phyloP scores from a whole-genome alignment of 1,140 invertebrate genomes.

The Mizuhopecten yessoensis region DNA sequence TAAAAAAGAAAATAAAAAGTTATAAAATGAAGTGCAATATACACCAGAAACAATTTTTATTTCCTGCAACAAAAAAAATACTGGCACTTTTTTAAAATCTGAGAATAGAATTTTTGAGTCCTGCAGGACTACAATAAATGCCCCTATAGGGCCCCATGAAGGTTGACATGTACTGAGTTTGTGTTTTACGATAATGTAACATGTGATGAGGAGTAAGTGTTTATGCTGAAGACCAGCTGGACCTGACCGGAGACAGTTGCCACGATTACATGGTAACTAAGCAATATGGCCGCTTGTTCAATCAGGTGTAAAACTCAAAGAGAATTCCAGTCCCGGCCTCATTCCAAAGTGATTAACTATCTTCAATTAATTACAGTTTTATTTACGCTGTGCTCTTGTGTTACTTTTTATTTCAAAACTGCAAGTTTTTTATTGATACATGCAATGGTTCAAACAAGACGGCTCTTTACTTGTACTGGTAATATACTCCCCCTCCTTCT shows the following conservation, averaged over 20 bases:
- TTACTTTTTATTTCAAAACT: background rate
- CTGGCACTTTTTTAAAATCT: too few relatives aligned
- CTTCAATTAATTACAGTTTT: background rate
- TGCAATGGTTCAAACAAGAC: background rate
- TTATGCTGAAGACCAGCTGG: conserved; percentile 3
- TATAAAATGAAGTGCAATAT: background rate
- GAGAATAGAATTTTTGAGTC: background rate
- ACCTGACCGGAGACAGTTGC: background rate
- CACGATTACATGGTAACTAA: conserved; percentile 5
- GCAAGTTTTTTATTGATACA: background rate
- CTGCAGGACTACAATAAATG: background rate
- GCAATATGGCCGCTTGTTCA: conserved; percentile 9
- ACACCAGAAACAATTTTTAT: background rate
- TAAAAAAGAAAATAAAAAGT: background rate
- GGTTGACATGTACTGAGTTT: background rate
- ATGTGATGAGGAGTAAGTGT: background rate
- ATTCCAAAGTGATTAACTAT: conserved; percentile 1
- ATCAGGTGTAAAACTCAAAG: conserved; percentile 6
- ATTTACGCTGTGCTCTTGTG: background rate
- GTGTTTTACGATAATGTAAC: conserved; percentile 35
- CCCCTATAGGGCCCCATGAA: background rate
- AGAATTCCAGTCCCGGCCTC: background rate
- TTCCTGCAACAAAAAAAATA: background rate
- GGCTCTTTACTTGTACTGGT: background rate
- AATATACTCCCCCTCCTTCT: background rate